Evolutionary conservation across 2,888 invertebrate species (phyloP).

Genomic region (Abrostola triplasia): DNA sequence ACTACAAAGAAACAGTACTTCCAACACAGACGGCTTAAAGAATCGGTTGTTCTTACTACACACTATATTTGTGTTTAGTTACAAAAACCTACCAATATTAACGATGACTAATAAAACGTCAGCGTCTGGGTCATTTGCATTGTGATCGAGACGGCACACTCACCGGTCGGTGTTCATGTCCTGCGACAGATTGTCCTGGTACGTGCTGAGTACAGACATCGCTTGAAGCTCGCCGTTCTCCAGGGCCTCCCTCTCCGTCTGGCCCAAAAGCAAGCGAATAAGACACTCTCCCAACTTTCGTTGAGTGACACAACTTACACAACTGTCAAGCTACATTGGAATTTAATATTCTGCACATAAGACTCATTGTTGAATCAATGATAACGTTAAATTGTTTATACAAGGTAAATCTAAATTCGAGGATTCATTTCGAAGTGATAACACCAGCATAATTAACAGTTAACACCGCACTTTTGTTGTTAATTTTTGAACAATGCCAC

Average conservation of each 20-base stretch:
- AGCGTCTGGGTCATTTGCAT: constrained; percentile 35
- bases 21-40: constrained; percentile 19
- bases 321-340: constrained; percentile 24
- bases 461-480: constrained; percentile 51
- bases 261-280: constrained; percentile 66
- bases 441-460: constrained; percentile 56
- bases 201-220: constrained; percentile 89
- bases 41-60: constrained; percentile 17
- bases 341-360: constrained; percentile 17
- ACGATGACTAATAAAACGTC: constrained; percentile 41
- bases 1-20: constrained; percentile 11
- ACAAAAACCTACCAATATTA: constrained; percentile 31
- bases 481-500: constrained; percentile 56
- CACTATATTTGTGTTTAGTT: constrained; percentile 26
- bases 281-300: constrained; percentile 32
- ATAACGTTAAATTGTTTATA: constrained; percentile 2
- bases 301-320: constrained; percentile 7
- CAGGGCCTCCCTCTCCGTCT: constrained; percentile 81
- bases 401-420: constrained; percentile 6
- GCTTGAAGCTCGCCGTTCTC: constrained; percentile 85
- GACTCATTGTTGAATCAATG: constrained; percentile 28
- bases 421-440: constrained; percentile 27
- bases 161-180: constrained; percentile 90
- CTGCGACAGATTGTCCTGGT: constrained; percentile 87
- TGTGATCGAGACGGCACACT: constrained; percentile 59